phyloP scores from a whole-genome alignment of 2,113 vertebrate genomes.

The Ammodytes dubius region DNA sequence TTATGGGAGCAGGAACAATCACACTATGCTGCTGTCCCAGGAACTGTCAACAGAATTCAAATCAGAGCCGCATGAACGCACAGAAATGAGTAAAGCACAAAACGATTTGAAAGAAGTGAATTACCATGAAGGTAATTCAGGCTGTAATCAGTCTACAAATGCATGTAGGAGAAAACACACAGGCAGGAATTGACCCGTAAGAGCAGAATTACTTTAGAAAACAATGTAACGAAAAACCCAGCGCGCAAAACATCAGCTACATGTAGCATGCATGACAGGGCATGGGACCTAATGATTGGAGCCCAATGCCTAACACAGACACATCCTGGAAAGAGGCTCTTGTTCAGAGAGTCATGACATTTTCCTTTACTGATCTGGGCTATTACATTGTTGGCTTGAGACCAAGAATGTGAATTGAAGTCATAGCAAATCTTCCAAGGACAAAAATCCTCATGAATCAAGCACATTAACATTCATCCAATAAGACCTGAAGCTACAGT shows the following conservation, averaged over 20 bases:
- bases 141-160: not conserved
- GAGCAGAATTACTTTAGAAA: not conserved
- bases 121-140: not conserved
- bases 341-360: not conserved
- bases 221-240: not conserved
- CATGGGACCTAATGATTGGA: not conserved
- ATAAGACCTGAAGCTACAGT: not conserved
- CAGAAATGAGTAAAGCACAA: not conserved
- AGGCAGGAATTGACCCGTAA: not conserved
- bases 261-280: too few relatives aligned
- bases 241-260: not conserved
- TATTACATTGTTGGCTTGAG: not conserved
- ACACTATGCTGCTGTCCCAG: not conserved
- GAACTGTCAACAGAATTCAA: not conserved
- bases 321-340: not conserved
- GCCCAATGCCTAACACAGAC: not conserved
- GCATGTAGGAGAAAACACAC: not conserved
- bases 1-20: not conserved
- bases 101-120: not conserved
- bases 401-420: constrained; percentile 37
- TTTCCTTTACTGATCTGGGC: not conserved
- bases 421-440: not conserved
- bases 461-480: constrained; percentile 2
- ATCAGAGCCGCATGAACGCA: not conserved
- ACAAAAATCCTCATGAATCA: not conserved